These are phyloP conservation scores for Petrophora chlorosata DNA, from an alignment of 2,888 invertebrate genomes.

Conservation along the genomic window DNA sequence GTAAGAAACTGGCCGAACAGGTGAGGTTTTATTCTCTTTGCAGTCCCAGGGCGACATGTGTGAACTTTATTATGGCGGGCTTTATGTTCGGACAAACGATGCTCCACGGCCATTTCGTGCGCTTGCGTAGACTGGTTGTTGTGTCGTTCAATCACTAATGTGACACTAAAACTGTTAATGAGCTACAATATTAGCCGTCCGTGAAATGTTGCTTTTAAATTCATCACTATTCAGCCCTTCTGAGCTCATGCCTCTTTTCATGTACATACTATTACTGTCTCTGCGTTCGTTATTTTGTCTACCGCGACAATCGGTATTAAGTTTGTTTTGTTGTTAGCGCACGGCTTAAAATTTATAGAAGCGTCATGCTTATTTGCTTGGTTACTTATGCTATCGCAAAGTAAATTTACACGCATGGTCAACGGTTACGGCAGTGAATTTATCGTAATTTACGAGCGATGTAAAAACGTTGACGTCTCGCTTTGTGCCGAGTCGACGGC, in stretches of 20 bases:
- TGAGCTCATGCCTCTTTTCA: too few relatives aligned
- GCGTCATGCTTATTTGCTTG: slow-evolving; percentile 52
- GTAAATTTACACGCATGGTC: slow-evolving; percentile 58
- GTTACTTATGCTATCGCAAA: slow-evolving; percentile 57
- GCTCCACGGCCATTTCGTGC: slow-evolving; percentile 41
- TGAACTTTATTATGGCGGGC: slow-evolving; percentile 70
- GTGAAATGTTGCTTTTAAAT: too few relatives aligned
- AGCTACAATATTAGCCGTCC: too few relatives aligned
- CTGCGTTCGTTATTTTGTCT: too few relatives aligned
- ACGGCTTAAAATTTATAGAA: slow-evolving; percentile 25
- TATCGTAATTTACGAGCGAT: slow-evolving; percentile 60
- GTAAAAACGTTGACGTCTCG: slow-evolving; percentile 54
- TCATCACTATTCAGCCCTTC: too few relatives aligned
- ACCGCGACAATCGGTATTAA: too few relatives aligned
- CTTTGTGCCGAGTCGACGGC: slow-evolving; percentile 59
- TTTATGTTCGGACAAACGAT: slow-evolving; percentile 60
- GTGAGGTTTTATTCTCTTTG: slow-evolving; percentile 70
- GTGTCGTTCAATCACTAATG: slow-evolving; percentile 12
- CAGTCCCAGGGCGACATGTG: slow-evolving; percentile 60
- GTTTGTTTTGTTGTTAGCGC: slow-evolving; percentile 23
- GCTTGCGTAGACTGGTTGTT: slow-evolving; percentile 5
- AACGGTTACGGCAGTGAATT: slow-evolving; percentile 51
- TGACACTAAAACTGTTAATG: too few relatives aligned
- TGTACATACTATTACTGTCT: too few relatives aligned
- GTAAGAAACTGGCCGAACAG: slow-evolving; percentile 65